Percentiles rank a stretch among this genome's conserved stretches.
phyloP scores from a whole-genome alignment of 2,113 vertebrate species.

The Misgurnus anguillicaudatus region DNA sequence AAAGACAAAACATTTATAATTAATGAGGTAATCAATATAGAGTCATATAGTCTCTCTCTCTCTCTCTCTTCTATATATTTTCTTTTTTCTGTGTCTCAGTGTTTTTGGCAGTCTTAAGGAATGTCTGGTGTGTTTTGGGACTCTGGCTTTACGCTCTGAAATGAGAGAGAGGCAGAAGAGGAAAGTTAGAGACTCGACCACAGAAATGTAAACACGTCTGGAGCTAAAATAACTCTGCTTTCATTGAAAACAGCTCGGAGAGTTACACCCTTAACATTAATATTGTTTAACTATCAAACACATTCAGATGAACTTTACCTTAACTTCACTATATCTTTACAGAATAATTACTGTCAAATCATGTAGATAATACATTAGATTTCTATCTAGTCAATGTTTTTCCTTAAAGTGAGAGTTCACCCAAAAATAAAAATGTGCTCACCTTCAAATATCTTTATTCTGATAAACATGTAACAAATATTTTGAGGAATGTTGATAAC shows the following conservation, averaged over 20 bases:
- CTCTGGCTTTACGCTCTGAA: constrained; percentile 80
- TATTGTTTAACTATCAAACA: constrained; percentile 66
- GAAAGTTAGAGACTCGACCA: constrained; percentile 94
- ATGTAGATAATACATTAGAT: too few species aligned
- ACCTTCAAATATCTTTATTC: too few species aligned
- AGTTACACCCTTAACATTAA: constrained; percentile 79
- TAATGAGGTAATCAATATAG: too few species aligned
- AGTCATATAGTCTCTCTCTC: constrained; percentile 12
- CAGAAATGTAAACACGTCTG: constrained; percentile 97
- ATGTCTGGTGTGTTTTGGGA: constrained; percentile 88
- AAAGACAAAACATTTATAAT: too few species aligned
- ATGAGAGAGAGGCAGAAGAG: constrained; percentile 79
- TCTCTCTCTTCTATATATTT: neutral
- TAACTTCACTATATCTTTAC: too few species aligned
- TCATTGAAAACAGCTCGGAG: constrained; percentile 92
- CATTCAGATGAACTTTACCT: too few species aligned
- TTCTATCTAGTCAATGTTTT: too few species aligned
- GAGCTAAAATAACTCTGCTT: constrained; percentile 90
- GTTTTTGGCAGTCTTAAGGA: constrained; percentile 90
- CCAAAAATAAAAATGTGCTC: too few species aligned
- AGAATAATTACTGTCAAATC: too few species aligned
- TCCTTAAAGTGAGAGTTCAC: too few species aligned
- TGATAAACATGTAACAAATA: too few species aligned
- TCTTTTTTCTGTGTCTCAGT: constrained; percentile 60
- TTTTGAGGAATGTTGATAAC: too few species aligned